phyloP scores from a whole-genome alignment of 1,140 invertebrate genomes.

The Teleogryllus occipitalis region DNA sequence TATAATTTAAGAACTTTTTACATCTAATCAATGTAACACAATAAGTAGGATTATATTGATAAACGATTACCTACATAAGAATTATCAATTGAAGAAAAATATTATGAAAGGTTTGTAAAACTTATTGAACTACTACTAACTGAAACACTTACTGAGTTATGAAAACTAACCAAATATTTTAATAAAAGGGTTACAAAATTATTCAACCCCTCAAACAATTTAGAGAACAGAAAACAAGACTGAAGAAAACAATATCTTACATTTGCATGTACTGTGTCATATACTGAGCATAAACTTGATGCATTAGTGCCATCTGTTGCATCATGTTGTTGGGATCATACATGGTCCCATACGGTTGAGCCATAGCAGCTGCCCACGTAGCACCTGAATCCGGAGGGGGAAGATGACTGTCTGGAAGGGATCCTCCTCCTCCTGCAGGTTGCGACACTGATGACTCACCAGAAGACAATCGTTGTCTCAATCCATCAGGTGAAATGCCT shows the following conservation, averaged over 20 bases:
- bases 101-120: too few species aligned
- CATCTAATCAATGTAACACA: too few species aligned
- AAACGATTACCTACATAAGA: too few species aligned
- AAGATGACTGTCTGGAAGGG: background rate
- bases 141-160: too few species aligned
- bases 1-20: too few species aligned
- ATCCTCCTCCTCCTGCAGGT: background rate
- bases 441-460: background rate
- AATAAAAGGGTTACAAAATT: too few species aligned
- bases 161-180: too few species aligned
- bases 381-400: constrained; percentile 15
- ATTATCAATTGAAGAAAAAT: too few species aligned
- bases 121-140: too few species aligned
- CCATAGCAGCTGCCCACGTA: constrained; percentile 19
- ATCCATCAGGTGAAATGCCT: background rate
- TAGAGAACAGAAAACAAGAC: background rate
- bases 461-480: background rate
- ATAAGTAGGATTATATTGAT: too few species aligned
- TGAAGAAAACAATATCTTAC: constrained; percentile 34
- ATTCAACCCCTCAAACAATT: background rate
- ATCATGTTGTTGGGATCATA: constrained; percentile 26
- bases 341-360: constrained; percentile 12
- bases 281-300: constrained; percentile 78
- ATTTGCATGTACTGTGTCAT: constrained; percentile 75
- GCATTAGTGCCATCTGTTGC: constrained; percentile 63